These are phyloP conservation scores for Jaculus jaculus DNA, from an alignment of 2,113 vertebrate genomes.

Conservation along the genomic window DNA sequence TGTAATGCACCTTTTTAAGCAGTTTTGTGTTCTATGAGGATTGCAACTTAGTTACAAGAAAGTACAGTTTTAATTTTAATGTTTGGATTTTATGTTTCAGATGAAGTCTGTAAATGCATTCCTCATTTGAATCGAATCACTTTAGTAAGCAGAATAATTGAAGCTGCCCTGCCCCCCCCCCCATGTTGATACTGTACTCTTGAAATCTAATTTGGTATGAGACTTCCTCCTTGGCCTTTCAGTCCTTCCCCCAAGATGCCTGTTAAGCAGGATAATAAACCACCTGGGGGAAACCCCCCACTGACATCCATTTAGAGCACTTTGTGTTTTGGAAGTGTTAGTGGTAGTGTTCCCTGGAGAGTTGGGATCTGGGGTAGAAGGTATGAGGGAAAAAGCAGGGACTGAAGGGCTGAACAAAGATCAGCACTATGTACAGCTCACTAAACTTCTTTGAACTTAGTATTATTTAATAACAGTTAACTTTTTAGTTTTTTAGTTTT, in stretches of 20 bases:
- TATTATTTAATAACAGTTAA: constrained; percentile 40
- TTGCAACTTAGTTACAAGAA: constrained; percentile 7
- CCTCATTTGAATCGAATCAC: constrained; percentile 7
- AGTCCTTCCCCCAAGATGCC: constrained; percentile 43
- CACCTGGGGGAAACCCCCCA: constrained; percentile 68
- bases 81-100: constrained; percentile 43
- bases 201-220: constrained; percentile 53
- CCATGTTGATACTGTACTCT: constrained; percentile 46
- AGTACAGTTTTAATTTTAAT: constrained; percentile 41
- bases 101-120: constrained; percentile 44
- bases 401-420: constrained; percentile 39
- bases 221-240: constrained; percentile 45
- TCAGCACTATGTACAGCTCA: constrained; percentile 44
- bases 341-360: constrained; percentile 6
- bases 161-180: not conserved
- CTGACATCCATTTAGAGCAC: constrained; percentile 63
- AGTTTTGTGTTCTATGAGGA: constrained; percentile 2
- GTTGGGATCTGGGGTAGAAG: constrained; percentile 54
- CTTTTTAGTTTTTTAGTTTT: too few relatives aligned
- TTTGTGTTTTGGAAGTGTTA: constrained; percentile 74
- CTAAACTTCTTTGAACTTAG: constrained; percentile 59
- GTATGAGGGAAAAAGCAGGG: constrained; percentile 48
- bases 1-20: not conserved
- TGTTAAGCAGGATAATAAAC: constrained; percentile 73
- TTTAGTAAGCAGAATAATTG: constrained; percentile 29